phyloP scores from a whole-genome alignment of 2,888 invertebrate genomes.

The Conus canariensis region DNA sequence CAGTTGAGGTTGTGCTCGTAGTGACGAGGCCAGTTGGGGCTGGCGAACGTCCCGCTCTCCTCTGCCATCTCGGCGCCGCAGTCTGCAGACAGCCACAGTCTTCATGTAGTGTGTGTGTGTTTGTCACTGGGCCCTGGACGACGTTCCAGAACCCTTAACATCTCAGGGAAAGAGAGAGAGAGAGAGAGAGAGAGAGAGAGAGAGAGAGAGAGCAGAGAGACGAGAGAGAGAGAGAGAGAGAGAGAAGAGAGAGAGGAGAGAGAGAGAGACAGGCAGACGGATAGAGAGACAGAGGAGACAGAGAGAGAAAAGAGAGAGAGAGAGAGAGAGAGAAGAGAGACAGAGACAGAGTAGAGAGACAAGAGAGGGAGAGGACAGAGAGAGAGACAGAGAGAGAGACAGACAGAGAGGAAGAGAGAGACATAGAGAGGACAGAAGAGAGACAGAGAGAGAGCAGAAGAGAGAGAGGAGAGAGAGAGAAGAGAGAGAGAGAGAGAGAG shows the following conservation, averaged over 20 bases:
- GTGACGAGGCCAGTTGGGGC: slow-evolving; percentile 75
- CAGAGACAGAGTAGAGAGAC: not conserved
- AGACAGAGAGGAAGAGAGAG: not conserved
- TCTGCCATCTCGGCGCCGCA: slow-evolving; percentile 69
- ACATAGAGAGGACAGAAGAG: not conserved
- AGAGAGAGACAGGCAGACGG: not conserved
- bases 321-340: not conserved
- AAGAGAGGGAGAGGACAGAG: not conserved
- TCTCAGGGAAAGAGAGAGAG: not conserved
- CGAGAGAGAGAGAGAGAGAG: not conserved
- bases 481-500: not conserved
- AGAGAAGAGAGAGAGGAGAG: not conserved
- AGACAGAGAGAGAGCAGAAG: not conserved
- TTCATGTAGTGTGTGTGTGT: no score
- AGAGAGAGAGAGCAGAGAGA: not conserved
- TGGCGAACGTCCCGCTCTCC: slow-evolving; percentile 66
- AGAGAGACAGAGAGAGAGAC: not conserved
- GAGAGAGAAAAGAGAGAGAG: not conserved
- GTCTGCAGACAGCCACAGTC: slow-evolving; percentile 56
- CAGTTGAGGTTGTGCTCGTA: slow-evolving; percentile 74
- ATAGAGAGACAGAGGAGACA: not conserved
- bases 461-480: not conserved
- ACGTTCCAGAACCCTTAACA: not conserved
- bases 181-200: not conserved
- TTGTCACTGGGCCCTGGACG: no score